phyloP scores from a whole-genome alignment of 2,113 vertebrate genomes.

The Oreochromis aureus region DNA sequence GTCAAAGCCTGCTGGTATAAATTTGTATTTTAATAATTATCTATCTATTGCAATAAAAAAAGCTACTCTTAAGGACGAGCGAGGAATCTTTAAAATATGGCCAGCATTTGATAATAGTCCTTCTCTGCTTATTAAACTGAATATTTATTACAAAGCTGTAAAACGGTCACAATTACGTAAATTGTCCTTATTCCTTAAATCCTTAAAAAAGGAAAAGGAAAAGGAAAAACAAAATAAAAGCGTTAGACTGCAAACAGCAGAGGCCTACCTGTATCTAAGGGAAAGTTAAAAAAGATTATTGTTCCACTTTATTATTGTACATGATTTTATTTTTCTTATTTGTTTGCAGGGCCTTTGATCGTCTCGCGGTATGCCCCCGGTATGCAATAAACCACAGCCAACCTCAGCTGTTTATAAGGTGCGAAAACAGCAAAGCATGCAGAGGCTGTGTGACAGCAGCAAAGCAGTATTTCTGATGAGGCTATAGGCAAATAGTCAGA shows the following conservation, averaged over 20 bases:
- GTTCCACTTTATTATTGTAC: background rate
- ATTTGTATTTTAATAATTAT: background rate
- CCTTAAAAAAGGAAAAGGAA: background rate
- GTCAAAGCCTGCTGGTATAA: background rate
- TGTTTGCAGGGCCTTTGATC: background rate
- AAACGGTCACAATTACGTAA: background rate
- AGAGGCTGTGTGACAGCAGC: constrained; percentile 34
- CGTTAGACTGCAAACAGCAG: background rate
- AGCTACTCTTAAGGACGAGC: background rate
- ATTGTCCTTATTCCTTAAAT: background rate
- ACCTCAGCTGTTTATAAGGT: constrained; percentile 89
- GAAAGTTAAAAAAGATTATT: background rate
- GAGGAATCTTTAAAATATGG: background rate
- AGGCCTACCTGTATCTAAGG: background rate
- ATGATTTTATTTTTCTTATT: background rate
- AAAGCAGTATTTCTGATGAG: constrained; percentile 1
- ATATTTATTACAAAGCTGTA: background rate
- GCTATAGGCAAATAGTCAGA: background rate
- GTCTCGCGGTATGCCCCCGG: constrained; percentile 54
- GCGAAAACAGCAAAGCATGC: constrained; percentile 71
- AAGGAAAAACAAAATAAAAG: background rate
- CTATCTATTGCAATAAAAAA: background rate
- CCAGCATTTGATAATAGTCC: background rate
- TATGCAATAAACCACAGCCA: constrained; percentile 87
- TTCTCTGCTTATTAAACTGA: background rate